Conservation (phyloP, 2,113 vertebrate genomes). For the Lepus timidus region DNA sequence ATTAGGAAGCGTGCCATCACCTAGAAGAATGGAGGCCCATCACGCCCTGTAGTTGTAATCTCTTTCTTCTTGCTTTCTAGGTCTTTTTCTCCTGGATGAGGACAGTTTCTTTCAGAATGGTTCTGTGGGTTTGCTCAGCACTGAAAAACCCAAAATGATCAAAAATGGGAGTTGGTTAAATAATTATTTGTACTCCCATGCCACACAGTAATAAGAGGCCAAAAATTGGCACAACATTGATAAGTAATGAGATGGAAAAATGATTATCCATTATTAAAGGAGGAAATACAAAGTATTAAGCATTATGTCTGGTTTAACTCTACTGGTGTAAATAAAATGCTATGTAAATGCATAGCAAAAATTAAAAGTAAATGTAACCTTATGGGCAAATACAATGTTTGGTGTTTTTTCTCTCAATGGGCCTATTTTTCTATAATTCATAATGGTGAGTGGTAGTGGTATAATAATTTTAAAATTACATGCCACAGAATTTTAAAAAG, state of each 20-base stretch:
- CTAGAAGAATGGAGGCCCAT: not conserved
- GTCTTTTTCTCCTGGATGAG: not conserved
- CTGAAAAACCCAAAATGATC: not conserved
- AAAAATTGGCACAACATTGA: not conserved
- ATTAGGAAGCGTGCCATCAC: not conserved
- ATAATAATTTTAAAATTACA: not conserved
- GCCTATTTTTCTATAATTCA: conserved; percentile 5
- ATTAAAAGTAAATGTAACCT: not conserved
- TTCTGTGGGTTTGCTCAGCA: not conserved
- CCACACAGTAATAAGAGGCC: not conserved
- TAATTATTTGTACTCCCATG: not conserved
- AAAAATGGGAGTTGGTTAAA: not conserved
- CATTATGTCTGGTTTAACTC: not conserved
- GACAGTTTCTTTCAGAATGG: conserved; percentile 42
- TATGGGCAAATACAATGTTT: not conserved
- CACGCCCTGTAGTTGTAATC: not conserved
- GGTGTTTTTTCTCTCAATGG: not conserved
- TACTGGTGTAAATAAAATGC: not conserved
- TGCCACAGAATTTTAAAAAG: conserved; percentile 12
- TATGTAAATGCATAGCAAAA: not conserved
- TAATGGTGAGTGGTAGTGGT: not conserved
- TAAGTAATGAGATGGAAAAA: not conserved
- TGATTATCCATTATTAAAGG: not conserved
- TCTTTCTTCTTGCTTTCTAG: conserved; percentile 1
- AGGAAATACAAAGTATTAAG: conserved; percentile 32